Evolutionary conservation across 2,888 invertebrate species (phyloP).

Genomic region (Oxystoma pomonae): DNA sequence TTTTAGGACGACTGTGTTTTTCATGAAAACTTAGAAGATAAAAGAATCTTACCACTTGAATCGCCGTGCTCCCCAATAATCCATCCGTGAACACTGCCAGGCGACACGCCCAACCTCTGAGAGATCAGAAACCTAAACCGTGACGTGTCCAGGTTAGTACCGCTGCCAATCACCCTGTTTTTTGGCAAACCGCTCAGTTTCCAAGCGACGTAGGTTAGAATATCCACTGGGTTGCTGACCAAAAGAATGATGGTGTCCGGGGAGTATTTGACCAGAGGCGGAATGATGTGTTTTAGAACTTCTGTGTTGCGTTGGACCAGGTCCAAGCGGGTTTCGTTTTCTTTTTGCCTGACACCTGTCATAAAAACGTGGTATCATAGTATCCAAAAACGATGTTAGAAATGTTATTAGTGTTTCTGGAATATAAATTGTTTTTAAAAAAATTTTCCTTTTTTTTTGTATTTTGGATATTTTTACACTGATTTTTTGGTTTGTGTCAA

Average conservation of each 20-base stretch:
- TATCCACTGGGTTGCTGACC: conserved; percentile 91
- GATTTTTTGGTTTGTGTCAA: too few species aligned
- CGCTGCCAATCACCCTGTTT: conserved; percentile 83
- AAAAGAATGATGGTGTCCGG: conserved; percentile 82
- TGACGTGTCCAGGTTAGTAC: conserved; percentile 90
- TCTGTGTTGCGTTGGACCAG: conserved; percentile 89
- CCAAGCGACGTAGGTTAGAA: conserved; percentile 93
- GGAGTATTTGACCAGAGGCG: conserved; percentile 75
- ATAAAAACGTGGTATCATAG: too few species aligned
- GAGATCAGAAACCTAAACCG: conserved; percentile 86
- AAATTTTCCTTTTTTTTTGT: too few species aligned
- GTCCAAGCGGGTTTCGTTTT: conserved; percentile 82
- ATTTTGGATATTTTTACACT: too few species aligned
- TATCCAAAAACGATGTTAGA: too few species aligned
- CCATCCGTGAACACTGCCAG: conserved; percentile 86
- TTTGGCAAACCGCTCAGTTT: conserved; percentile 86
- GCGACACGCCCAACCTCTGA: conserved; percentile 74
- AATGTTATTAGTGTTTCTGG: too few species aligned
- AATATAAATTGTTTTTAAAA: too few species aligned
- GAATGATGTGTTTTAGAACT: conserved; percentile 82
- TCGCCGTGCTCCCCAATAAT: conserved; percentile 95
- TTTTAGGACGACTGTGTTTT: conserved; percentile 88
- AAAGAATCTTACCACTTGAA: conserved; percentile 39
- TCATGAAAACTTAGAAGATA: too few species aligned
- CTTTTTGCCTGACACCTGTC: conserved; percentile 76